phyloP scores from a whole-genome alignment of 2,113 vertebrate species.

The Phocoena sinus region DNA sequence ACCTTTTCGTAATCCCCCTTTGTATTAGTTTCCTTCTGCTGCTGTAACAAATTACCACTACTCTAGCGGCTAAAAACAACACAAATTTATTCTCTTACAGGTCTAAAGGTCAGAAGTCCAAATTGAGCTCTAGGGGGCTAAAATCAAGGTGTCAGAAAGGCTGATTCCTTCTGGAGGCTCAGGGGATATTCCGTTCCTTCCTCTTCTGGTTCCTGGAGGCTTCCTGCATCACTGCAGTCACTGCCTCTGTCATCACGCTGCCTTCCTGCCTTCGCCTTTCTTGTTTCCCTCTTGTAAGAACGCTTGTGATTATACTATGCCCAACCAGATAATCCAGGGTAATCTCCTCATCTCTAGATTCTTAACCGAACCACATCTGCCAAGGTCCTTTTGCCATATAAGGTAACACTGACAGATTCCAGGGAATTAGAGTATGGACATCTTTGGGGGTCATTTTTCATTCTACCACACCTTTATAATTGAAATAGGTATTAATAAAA shows the following conservation, averaged over 20 bases:
- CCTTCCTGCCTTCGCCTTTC: neutral
- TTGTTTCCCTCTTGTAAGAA: neutral
- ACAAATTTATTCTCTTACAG: neutral
- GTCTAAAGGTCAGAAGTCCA: neutral
- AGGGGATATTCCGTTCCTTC: neutral
- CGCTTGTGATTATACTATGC: neutral
- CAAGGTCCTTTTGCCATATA: neutral
- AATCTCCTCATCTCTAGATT: neutral
- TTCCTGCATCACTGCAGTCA: rapidly evolving
- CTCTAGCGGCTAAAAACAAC: neutral
- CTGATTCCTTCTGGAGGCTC: neutral
- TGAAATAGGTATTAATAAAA: neutral
- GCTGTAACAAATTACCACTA: neutral
- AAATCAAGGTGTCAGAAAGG: neutral
- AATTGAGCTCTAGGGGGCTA: neutral
- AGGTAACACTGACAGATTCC: neutral
- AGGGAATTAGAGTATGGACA: neutral
- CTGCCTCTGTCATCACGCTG: neutral
- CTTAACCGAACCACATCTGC: neutral
- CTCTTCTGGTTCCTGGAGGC: neutral
- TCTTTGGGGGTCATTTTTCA: neutral
- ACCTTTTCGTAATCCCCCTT: neutral
- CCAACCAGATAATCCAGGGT: neutral
- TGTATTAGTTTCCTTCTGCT: neutral
- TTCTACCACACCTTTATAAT: neutral